Evolutionary conservation across 2,797 vertebrate species (phyloP).

Genomic region (Okamejei kenojei): DNA sequence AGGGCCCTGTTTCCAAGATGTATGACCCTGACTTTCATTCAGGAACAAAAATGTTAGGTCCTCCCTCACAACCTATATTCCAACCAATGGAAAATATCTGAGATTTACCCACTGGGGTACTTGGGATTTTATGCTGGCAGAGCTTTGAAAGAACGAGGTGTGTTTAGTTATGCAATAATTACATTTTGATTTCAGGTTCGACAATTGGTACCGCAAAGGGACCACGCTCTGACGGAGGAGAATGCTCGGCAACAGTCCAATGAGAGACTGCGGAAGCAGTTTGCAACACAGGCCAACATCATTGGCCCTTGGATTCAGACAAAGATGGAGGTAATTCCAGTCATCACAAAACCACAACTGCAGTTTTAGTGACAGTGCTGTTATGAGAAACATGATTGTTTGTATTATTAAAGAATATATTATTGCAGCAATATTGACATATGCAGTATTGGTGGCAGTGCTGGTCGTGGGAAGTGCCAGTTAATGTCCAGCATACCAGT

Average conservation of each 20-base stretch:
- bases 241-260: conserved; percentile 94
- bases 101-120: neutral
- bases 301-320: conserved; percentile 98
- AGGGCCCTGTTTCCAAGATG: too few relatives aligned
- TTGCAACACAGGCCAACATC: conserved; percentile 88
- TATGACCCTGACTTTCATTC: neutral
- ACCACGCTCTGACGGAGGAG: conserved; percentile 92
- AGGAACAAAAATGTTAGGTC: neutral
- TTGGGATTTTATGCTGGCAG: neutral
- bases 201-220: conserved; percentile 87
- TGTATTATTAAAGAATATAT: neutral
- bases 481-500: neutral
- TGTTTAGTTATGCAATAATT: neutral
- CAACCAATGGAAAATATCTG: neutral
- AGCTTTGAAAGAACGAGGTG: neutral
- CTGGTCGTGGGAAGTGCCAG: too few relatives aligned
- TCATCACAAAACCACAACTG: neutral
- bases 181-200: conserved; percentile 63
- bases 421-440: neutral
- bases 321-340: conserved; percentile 83
- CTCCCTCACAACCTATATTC: neutral
- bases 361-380: too few relatives aligned
- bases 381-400: too few relatives aligned
- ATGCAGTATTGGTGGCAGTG: too few relatives aligned
- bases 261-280: conserved; percentile 86